Percentiles rank a stretch among this genome's conserved stretches.
These are phyloP conservation scores for Morbakka virulenta DNA, from an alignment of 30 jellyfish, hydroid and myxozoan genomes.

Conservation along the genomic window DNA sequence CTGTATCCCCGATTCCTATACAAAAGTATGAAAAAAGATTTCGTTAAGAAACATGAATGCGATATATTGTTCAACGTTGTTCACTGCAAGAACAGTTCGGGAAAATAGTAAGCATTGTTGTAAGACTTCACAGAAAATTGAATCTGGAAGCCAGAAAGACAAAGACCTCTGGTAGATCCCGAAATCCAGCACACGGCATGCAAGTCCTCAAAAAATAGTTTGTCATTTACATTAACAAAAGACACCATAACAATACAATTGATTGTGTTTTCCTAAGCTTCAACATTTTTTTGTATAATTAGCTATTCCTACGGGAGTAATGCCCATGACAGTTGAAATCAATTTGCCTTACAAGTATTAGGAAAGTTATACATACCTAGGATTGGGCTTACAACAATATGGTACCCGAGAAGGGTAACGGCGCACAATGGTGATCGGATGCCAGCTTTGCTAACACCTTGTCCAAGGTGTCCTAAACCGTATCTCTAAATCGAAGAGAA, in stretches of 20 bases:
- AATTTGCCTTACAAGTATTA: background rate
- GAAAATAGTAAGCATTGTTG: too few species aligned
- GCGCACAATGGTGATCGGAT: slow-evolving; percentile 87
- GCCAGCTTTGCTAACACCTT: slow-evolving; percentile 72
- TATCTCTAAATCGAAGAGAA: slow-evolving; percentile 36
- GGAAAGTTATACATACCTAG: slow-evolving; percentile 34
- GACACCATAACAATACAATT: too few species aligned
- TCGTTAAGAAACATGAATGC: background rate
- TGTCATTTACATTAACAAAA: too few species aligned
- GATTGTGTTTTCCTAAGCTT: too few species aligned
- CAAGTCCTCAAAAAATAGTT: too few species aligned
- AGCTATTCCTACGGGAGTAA: background rate
- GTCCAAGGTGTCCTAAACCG: slow-evolving; percentile 62
- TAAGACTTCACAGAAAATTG: too few species aligned
- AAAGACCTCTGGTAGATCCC: too few species aligned
- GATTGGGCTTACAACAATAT: slow-evolving; percentile 79
- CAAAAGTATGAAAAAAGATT: background rate
- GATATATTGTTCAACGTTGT: too few species aligned
- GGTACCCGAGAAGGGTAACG: slow-evolving; percentile 69
- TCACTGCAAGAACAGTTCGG: too few species aligned
- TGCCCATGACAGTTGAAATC: background rate
- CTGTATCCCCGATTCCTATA: slow-evolving; percentile 65
- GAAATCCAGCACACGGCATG: too few species aligned
- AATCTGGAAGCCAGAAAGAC: too few species aligned
- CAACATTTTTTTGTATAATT: background rate